Percentiles rank a stretch among this genome's conserved stretches.
phyloP scores from a whole-genome alignment of 2,113 vertebrate genomes.

The Ophthalmolycus amberensis region DNA sequence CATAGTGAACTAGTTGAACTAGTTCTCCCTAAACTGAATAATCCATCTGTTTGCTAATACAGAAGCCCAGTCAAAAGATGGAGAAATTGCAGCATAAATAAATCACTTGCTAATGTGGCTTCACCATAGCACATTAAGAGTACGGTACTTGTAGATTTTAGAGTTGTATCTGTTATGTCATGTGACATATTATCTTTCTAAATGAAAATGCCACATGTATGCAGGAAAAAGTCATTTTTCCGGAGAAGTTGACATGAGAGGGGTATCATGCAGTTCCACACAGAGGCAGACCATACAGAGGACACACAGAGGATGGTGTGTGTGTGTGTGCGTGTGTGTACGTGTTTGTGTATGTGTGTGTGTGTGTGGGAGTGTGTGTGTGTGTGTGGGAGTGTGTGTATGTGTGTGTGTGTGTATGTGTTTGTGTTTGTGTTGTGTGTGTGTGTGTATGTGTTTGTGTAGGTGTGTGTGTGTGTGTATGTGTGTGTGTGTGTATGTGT shows the following conservation, averaged over 20 bases:
- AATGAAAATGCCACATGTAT: slow-evolving; percentile 67
- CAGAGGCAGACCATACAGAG: slow-evolving; percentile 66
- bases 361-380: too few species aligned
- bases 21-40: slow-evolving; percentile 8
- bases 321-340: neutral
- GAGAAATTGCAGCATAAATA: slow-evolving; percentile 1
- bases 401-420: too few species aligned
- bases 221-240: slow-evolving; percentile 59
- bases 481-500: too few species aligned
- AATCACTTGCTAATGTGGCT: slow-evolving; percentile 53
- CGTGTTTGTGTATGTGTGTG: too few species aligned
- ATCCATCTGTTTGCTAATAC: slow-evolving; percentile 1
- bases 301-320: slow-evolving; percentile 59
- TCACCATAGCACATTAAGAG: slow-evolving; percentile 21
- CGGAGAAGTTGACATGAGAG: slow-evolving; percentile 61
- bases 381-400: too few species aligned
- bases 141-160: slow-evolving; percentile 2
- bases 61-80: slow-evolving; percentile 13
- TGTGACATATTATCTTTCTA: slow-evolving; percentile 40
- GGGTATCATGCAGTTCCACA: slow-evolving; percentile 72
- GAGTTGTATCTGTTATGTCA: slow-evolving; percentile 17
- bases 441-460: too few species aligned
- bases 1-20: neutral
- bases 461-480: too few species aligned
- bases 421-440: too few species aligned